A percentile compares a stretch with the other conserved stretches of the same genome.
These are phyloP conservation scores for Heterodera filipjevi DNA, from an alignment of 2,888 invertebrate genomes.

Conservation along the genomic window DNA sequence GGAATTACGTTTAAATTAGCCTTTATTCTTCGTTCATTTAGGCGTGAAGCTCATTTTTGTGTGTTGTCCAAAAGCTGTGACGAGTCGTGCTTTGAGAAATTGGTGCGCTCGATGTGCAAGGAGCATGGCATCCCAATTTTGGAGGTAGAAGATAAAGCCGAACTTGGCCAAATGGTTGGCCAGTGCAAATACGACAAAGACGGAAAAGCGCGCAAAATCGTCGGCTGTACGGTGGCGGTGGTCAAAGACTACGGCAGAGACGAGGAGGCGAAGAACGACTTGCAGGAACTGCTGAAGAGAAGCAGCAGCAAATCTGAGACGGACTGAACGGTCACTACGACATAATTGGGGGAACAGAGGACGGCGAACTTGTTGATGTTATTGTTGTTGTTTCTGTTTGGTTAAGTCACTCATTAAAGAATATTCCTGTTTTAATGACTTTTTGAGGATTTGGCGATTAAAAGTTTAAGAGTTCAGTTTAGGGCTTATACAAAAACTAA, in stretches of 20 bases:
- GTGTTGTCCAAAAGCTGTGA: constrained; percentile 97
- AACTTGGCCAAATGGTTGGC: constrained; percentile 98
- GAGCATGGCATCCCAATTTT: constrained; percentile 97
- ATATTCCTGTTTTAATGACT: too few relatives aligned
- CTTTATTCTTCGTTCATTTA: constrained; percentile 66
- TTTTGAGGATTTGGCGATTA: too few relatives aligned
- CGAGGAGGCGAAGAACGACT: constrained; percentile 72
- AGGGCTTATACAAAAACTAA: too few relatives aligned
- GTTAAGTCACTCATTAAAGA: too few relatives aligned
- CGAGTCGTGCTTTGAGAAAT: constrained; percentile 93
- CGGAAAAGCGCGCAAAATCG: constrained; percentile 97
- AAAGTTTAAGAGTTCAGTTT: too few relatives aligned
- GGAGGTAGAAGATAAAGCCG: constrained; percentile 95
- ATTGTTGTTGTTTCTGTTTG: too few relatives aligned
- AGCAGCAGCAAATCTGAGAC: too few relatives aligned
- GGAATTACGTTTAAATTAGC: neutral
- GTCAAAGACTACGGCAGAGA: constrained; percentile 98
- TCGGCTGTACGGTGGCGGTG: constrained; percentile 95
- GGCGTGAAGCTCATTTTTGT: constrained; percentile 93
- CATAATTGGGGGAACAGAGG: too few relatives aligned
- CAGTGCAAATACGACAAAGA: constrained; percentile 99
- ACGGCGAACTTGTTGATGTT: too few relatives aligned
- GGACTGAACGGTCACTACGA: too few relatives aligned
- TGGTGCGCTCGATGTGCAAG: constrained; percentile 94
- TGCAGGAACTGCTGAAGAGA: constrained; percentile 86